Conservation (phyloP, 2,888 invertebrate genomes). For the Aspidapion aeneum region DNA sequence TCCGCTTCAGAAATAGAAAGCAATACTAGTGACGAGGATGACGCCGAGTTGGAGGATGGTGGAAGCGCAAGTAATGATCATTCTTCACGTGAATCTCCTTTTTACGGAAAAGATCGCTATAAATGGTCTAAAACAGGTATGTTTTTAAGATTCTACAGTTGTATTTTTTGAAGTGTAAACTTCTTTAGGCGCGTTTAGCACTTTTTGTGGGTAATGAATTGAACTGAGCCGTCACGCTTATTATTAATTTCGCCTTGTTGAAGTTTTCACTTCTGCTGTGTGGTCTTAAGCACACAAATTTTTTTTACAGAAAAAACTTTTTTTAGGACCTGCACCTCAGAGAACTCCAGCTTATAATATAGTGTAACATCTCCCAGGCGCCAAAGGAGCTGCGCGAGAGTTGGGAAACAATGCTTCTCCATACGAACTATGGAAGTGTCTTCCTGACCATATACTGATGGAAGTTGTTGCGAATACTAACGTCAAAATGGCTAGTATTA, state of each 20-base stretch:
- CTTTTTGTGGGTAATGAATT: too few species aligned
- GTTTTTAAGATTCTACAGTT: not conserved
- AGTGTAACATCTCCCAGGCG: not conserved
- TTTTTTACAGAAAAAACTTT: not conserved
- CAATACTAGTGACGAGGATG: not conserved
- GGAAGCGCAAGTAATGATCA: not conserved
- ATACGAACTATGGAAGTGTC: not conserved
- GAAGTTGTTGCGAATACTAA: not conserved
- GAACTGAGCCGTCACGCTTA: too few species aligned
- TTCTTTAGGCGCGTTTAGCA: too few species aligned
- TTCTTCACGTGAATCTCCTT: not conserved
- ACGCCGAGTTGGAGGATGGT: not conserved
- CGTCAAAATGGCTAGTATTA: too few species aligned
- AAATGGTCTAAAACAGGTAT: constrained; percentile 11
- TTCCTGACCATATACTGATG: not conserved
- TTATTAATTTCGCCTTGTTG: too few species aligned
- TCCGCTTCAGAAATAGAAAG: not conserved
- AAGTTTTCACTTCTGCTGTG: too few species aligned
- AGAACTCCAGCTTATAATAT: constrained; percentile 12
- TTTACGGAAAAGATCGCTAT: constrained; percentile 15
- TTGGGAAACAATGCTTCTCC: not conserved
- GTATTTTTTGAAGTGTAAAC: too few species aligned
- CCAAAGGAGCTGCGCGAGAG: not conserved
- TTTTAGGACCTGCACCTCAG: constrained; percentile 1
- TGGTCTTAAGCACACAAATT: too few species aligned